Evolutionary conservation across 2,797 vertebrate genomes (phyloP).

Genomic region (Eleutherodactylus coqui): DNA sequence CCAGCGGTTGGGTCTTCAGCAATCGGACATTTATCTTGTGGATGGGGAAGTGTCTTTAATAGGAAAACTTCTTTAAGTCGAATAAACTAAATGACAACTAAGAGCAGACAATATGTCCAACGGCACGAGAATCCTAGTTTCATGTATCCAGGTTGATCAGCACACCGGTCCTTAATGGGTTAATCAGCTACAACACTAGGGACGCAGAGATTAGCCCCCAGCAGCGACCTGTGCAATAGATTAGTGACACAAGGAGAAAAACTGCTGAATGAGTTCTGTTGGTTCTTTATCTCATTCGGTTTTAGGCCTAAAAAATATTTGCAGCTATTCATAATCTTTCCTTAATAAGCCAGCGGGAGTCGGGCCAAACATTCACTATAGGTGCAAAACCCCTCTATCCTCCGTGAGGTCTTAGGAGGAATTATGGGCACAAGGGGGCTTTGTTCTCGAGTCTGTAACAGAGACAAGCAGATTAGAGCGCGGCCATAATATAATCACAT

Average conservation of each 20-base stretch:
- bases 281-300: conserved; percentile 32
- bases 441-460: conserved; percentile 33
- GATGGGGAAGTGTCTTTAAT: too few species aligned
- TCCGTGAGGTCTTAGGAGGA: conserved; percentile 44
- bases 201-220: conserved; percentile 33
- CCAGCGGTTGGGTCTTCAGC: too few species aligned
- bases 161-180: conserved; percentile 12
- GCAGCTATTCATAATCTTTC: conserved; percentile 53
- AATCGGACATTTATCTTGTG: too few species aligned
- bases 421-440: conserved; percentile 50
- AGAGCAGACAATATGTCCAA: too few species aligned
- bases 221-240: conserved; percentile 38
- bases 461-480: conserved; percentile 38
- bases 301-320: conserved; percentile 42
- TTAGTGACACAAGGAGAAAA: conserved; percentile 48
- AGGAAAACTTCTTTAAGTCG: too few species aligned
- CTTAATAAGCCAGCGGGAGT: conserved; percentile 50
- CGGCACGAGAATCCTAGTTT: background rate
- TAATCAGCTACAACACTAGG: background rate
- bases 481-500: conserved; percentile 34
- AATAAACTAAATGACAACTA: too few species aligned
- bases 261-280: conserved; percentile 25
- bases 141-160: background rate
- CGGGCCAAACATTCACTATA: conserved; percentile 48
- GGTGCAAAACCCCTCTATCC: conserved; percentile 42